Evolutionary conservation across 2,797 vertebrate species (phyloP), one percentile per base, ranked within the genome.

Genomic region (Enteromius fasciolatus): DNA sequence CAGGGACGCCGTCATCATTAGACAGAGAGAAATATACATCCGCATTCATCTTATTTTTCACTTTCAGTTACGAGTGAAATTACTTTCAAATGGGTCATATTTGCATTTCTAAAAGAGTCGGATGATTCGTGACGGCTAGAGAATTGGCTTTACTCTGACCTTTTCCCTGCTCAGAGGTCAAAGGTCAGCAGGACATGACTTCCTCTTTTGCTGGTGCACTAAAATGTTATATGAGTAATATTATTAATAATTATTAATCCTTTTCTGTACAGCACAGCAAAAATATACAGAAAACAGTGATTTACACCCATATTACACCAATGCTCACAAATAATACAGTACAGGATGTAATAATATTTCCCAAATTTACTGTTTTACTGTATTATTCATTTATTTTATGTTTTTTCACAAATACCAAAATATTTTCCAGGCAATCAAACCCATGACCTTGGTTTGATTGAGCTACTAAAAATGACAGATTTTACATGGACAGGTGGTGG

Each of bases 1-100:
- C 92, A 87, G 92, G 91, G 91, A 92, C 59, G 5, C 59, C 5
- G 14, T 92, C 90, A 91, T 92, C 92, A 93, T 93, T 93, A 92
- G 91, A 93, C 88, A 75, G 84, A 80, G 89, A 87, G 61, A 92
- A 89, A 88, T 88, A 87, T 84, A 90, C 88, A 89, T 91, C 89
- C 85, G 89, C 91, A 91, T 90, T 81, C 64, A 86, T 87, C 88
- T 89, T 85, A 88, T 89, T 89, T 28, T 84, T 92, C 81, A 87
- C 91, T 90, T 78, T 90, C 82, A 87, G 91, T 89, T 83, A 87
- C 89, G 90, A 91, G 91, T 91, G 92, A 91, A 90, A 92, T 88
- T 92, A 83, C 85, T 91, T 91, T 93, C 85, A 93, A 90, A 93
- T 92, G 91, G 91, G 88, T 88, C 83, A 87, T 83, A 93, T 95